Percentiles rank a stretch among this genome's conserved stretches.
Evolutionary conservation across 2,797 vertebrate genomes (phyloP).

Genomic region (Enteromius radiatus): DNA sequence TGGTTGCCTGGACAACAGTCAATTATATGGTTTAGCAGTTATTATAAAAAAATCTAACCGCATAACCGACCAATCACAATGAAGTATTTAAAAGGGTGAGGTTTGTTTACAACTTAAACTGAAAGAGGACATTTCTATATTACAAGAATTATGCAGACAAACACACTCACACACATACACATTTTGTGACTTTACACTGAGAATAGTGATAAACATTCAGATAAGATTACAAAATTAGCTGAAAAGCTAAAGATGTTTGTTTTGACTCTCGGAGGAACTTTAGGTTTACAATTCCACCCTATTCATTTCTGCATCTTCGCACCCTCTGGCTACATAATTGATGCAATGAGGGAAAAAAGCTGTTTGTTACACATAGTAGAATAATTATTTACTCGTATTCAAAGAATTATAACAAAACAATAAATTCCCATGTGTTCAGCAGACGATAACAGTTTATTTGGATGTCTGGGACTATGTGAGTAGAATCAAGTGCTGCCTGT

Average conservation of each 20-base stretch:
- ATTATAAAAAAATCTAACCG: background rate
- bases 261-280: slow-evolving; percentile 48
- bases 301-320: slow-evolving; percentile 41
- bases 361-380: slow-evolving; percentile 60
- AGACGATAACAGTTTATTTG: background rate
- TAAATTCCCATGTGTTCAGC: slow-evolving; percentile 38
- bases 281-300: slow-evolving; percentile 42
- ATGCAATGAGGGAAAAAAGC: slow-evolving; percentile 56
- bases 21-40: slow-evolving; percentile 1
- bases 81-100: background rate
- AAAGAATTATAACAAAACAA: slow-evolving; percentile 37
- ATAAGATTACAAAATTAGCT: slow-evolving; percentile 41
- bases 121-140: background rate
- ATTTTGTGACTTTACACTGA: slow-evolving; percentile 20
- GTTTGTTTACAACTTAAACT: background rate
- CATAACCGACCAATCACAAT: background rate
- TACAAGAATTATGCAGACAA: background rate
- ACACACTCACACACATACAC: background rate
- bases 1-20: slow-evolving; percentile 6
- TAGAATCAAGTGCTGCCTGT: background rate
- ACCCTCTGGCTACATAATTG: slow-evolving; percentile 51
- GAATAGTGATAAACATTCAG: slow-evolving; percentile 40
- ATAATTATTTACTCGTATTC: slow-evolving; percentile 38
- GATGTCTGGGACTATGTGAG: slow-evolving; percentile 9
- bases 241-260: slow-evolving; percentile 41